Evolutionary conservation across 2,888 invertebrate genomes (phyloP), one percentile per base, ranked within the genome.

Genomic region (Perizoma affinitatum): DNA sequence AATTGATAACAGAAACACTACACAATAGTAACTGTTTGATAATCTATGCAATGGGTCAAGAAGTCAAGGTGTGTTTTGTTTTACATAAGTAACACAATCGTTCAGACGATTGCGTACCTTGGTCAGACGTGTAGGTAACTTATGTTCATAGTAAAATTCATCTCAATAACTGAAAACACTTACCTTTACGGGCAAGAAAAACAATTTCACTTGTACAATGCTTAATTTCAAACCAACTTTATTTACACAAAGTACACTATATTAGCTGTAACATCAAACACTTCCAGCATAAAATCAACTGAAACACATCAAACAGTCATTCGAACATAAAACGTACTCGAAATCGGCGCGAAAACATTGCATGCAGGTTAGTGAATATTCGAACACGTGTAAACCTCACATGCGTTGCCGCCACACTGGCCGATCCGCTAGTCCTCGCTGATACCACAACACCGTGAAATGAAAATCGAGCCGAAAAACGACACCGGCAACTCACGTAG

Each of bases 361-460:
- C 68, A 71, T 54, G 63, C 67, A 60, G 54, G 57, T 55, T 65
- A 61, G 54, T 54, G 50, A 58, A 59, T 67, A 60, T 9, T 64
- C 62, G 67, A 61, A 72, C 74, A 79, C 87, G 85, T 83, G 66
- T 65, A 55, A 44, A 63, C 80, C 68, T 71, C 64, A 63, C 67
- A 68, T 80, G 76, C 83, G 86, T 80, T 82, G 71, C 79, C 84
- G 83, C 79, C 79, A 76, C 75, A 88, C 88, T 88, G 84, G 71
- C 78, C 79, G 71, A 54, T n/a, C 64, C 72, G 70, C 22, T 69
- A 67, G 65, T 71, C 74, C 74, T 56, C 54, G 42, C 59, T 61
- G 51, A 34, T 48, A 68, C 63, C 58, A 60, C 58, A 62, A 49
- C 43, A 51, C 57, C 38, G 40, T 43, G 35, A 67, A 71, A 69